These are phyloP conservation scores for Sebastes reedi DNA, from an alignment of 2,797 vertebrate species.

Conservation along the genomic window DNA sequence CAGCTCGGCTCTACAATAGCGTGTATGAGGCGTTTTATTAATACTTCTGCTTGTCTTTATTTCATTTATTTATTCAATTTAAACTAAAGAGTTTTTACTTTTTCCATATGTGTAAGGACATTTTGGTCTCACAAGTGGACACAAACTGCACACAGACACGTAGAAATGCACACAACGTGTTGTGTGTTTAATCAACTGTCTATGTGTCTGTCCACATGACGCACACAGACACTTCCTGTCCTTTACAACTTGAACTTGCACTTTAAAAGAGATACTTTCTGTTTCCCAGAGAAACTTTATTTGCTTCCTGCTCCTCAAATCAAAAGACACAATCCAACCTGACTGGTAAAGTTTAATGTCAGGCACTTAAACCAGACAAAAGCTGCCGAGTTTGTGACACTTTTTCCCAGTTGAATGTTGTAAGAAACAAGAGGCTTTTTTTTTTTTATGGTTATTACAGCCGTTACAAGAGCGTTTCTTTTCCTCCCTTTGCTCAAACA, in stretches of 20 bases:
- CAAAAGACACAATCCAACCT: conserved; percentile 5
- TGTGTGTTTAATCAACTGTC: not conserved
- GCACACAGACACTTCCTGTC: conserved; percentile 20
- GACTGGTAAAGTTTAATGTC: conserved; percentile 44
- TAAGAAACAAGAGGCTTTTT: not conserved
- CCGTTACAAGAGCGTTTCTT: conserved; percentile 9
- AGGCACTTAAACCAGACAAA: conserved; percentile 26
- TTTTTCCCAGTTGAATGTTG: not conserved
- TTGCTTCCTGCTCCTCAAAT: conserved; percentile 46
- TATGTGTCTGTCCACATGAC: not conserved
- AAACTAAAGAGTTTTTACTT: not conserved
- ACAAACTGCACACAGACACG: not conserved
- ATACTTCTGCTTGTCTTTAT: too few species aligned
- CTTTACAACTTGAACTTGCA: conserved; percentile 34
- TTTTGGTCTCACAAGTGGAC: not conserved
- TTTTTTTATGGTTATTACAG: conserved; percentile 40
- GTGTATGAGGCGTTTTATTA: fast-evolving
- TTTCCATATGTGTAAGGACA: not conserved
- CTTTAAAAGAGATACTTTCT: conserved; percentile 6
- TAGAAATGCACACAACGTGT: not conserved
- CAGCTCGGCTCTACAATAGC: fast-evolving
- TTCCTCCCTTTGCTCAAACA: conserved; percentile 1
- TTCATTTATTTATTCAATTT: too few species aligned
- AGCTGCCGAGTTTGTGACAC: not conserved
- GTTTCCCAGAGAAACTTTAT: conserved; percentile 43